Base-by-base conservation (phyloP, 2,113 vertebrate genomes). In the Hypocryptadius cinnamomeus region DNA sequence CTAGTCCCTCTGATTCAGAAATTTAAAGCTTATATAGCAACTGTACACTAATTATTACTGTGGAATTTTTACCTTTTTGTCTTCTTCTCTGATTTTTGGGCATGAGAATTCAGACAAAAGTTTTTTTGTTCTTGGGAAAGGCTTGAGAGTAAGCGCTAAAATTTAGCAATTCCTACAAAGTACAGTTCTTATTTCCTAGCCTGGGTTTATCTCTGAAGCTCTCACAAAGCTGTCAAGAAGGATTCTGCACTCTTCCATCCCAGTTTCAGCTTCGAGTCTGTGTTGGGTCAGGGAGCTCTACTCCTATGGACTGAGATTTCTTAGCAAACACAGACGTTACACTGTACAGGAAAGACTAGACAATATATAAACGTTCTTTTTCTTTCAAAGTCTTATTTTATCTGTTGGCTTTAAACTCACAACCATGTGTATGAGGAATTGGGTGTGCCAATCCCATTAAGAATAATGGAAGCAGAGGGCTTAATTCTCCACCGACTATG, bases 371-470 rank as follows among this genome's bases (percentile, higher is more conserved):
- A 64, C 1, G n/a, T 78, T 81, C n/a, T 47, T 71, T 50, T 73
- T 95, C 77, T 89, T 94, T 89, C 74, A 77, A 66, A 95, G 90
- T 76, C 31, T 18, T 79, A 76, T 63, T 57, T 73, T 71, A 65
- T 93, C 90, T 95, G 14, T 80, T 90, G 80, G 77, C 84, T 94
- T 96, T 93, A 94, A 96, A 90, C 54, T 59, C 79, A 65, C 78
- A 94, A 21, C 70, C 51, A 37, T 56, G 48, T 50, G 53, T 88
- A 71, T 72, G 70, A 96, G 81, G 95, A 97, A 86, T 54, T 89
- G 93, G 93, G 94, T 93, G 81, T 90, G 84, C 82, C 76, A 54
- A 63, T 81, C 89, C 79, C 80, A 65, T 91, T 87, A 93, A 91
- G 92, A 94, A 78, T 53, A 93, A 89, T 94, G 60, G 79, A 77